Evolutionary conservation across 2,797 vertebrate genomes (phyloP).

Genomic region (Dicrostonyx torquatus): DNA sequence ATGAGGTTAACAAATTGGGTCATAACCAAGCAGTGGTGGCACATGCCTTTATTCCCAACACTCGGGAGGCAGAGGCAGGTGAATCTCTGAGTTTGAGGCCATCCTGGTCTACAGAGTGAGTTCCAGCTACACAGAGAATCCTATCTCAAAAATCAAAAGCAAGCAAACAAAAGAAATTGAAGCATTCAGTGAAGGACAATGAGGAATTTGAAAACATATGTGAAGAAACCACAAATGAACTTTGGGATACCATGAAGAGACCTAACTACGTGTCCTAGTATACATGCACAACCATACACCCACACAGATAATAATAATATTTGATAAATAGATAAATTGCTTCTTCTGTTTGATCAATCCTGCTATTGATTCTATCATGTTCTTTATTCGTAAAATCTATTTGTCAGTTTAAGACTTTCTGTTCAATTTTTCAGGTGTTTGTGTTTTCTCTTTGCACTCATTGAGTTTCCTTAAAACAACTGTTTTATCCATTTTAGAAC

Average conservation of each 20-base stretch:
- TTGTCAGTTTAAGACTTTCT: not conserved
- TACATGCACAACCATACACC: fast-evolving
- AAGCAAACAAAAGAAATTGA: not conserved
- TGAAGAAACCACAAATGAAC: not conserved
- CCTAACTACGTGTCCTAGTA: not conserved
- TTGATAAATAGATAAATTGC: not conserved
- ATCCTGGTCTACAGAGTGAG: not conserved
- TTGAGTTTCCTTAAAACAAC: not conserved
- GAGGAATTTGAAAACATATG: not conserved
- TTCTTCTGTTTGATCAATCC: not conserved
- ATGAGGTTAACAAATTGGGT: not conserved
- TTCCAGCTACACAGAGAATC: not conserved
- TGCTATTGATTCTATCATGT: not conserved
- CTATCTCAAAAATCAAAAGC: not conserved
- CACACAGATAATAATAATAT: not conserved
- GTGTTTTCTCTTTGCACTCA: not conserved
- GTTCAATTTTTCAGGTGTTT: not conserved
- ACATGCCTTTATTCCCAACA: not conserved
- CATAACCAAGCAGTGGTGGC: not conserved
- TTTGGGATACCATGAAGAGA: not conserved
- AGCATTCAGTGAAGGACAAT: not conserved
- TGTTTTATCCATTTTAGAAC: not conserved
- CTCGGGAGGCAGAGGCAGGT: not conserved
- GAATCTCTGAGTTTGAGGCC: not conserved
- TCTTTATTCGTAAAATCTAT: not conserved